These are phyloP conservation scores for Melolontha melolontha DNA, from an alignment of 2,888 invertebrate species.

Conservation along the genomic window DNA sequence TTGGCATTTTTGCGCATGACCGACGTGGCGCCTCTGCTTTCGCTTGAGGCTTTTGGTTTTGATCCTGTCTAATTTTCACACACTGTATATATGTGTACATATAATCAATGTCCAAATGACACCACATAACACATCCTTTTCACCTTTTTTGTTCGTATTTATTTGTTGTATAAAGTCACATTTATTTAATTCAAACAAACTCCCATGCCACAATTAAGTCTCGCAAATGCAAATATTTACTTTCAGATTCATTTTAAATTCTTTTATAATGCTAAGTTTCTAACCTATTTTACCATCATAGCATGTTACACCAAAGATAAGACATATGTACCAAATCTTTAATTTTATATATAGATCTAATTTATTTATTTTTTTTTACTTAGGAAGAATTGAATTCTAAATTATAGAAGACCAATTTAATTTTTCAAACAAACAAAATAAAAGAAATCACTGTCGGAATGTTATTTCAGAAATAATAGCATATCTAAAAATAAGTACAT, in stretches of 20 bases:
- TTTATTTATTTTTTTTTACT: not conserved
- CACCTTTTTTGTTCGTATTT: slow-evolving; percentile 8
- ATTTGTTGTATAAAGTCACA: not conserved
- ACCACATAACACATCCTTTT: slow-evolving; percentile 2
- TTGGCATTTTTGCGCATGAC: slow-evolving; percentile 59
- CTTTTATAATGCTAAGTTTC: slow-evolving; percentile 8
- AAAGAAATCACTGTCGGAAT: too few relatives aligned
- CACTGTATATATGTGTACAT: slow-evolving; percentile 11
- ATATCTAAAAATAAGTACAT: too few relatives aligned
- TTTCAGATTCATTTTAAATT: not conserved
- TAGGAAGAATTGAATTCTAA: not conserved
- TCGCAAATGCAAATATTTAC: slow-evolving; percentile 1
- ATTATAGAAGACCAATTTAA: too few relatives aligned
- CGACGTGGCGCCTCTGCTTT: slow-evolving; percentile 66
- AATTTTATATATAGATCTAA: not conserved
- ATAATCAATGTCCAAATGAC: not conserved
- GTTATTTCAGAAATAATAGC: too few relatives aligned
- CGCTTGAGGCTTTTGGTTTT: slow-evolving; percentile 51
- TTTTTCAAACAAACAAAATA: too few relatives aligned
- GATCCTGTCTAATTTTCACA: slow-evolving; percentile 19
- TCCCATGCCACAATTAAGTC: not conserved
- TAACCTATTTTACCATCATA: slow-evolving; percentile 4
- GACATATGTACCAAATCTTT: slow-evolving; percentile 25
- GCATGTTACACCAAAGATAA: slow-evolving; percentile 19
- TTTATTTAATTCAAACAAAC: slow-evolving; percentile 1